Base-by-base conservation (phyloP, 2,888 invertebrate genomes). In the Habroteleia sp. region DNA sequence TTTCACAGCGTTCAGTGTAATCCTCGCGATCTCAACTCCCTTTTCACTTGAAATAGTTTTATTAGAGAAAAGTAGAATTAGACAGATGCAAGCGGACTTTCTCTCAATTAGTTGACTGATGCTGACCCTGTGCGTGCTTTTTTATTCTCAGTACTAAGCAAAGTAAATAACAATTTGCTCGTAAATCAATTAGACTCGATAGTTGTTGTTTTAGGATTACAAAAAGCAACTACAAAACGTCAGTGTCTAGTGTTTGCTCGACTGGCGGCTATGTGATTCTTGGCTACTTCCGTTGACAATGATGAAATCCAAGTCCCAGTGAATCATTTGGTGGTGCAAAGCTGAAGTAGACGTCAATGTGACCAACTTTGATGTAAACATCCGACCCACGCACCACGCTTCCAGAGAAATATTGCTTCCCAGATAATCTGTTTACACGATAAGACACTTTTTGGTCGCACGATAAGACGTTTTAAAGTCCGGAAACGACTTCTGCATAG, bases 281-380 rank as follows among this genome's bases (percentile, higher is more conserved):
- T 14, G 3, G 44, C 17, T 6, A 27, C 41, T 54, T 60, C 46
- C 37, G 60, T 37, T 66, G 60, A 66, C 54, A 62, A 52, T 29
- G 60, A 60, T 20, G 65, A 46, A 66, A 73, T 54, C 50, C 60
- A 52, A 60, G 42, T 37, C 3, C 3, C 2, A 33, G 50, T 25
- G 54, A 35, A 37, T 46, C 46, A 31, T 17, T 37, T 8, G 7
- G 20, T 31, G 5, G 35, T 13, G 46, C 10, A 17, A 44, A 35
- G 46, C 11, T 7, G 17, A 41, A 44, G 35, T 35, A 44, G 25
- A 14, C 44, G 6, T 25, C 56, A 25, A 48, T 60, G 8, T 17
- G 27, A 25, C 23, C 10, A 10, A 27, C 23, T 50, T 50, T 41
- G 56, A 48, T 44, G 35, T 66, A 66, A 56, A 56, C 46, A 56